Conservation (phyloP, 1,140 invertebrate genomes). For the Eueides isabella region DNA sequence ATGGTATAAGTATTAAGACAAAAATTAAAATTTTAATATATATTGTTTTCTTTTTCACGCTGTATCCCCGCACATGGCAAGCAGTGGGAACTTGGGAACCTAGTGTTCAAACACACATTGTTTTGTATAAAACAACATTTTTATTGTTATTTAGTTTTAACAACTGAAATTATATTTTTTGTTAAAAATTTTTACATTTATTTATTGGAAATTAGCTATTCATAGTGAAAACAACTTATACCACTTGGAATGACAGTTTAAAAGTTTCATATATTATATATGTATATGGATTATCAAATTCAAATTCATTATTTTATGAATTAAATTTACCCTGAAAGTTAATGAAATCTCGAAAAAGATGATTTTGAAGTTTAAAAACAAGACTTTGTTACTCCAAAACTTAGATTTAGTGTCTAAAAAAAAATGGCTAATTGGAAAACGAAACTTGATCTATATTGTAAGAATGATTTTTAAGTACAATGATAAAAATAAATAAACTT, state of each 20-base stretch:
- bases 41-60: neutral
- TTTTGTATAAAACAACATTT: too few species aligned
- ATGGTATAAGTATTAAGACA: neutral
- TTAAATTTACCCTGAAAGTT: too few species aligned
- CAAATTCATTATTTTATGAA: too few species aligned
- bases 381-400: too few species aligned
- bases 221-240: neutral
- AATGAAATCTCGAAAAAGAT: too few species aligned
- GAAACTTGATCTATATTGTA: neutral
- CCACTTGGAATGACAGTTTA: neutral
- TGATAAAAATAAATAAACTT: neutral
- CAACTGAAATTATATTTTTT: neutral
- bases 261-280: neutral
- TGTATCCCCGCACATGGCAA: too few species aligned
- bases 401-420: too few species aligned
- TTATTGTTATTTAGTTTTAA: too few species aligned
- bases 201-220: neutral
- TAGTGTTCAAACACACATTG: too few species aligned
- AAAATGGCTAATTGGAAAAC: neutral
- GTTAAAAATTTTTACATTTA: neutral
- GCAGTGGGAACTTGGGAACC: too few species aligned
- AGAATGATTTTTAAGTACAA: too few species aligned
- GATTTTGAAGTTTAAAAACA: too few species aligned
- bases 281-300: neutral
- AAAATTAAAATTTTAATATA: neutral